Evolutionary conservation across 2,888 invertebrate genomes (phyloP).

Genomic region (Cheilosia vulpina): DNA sequence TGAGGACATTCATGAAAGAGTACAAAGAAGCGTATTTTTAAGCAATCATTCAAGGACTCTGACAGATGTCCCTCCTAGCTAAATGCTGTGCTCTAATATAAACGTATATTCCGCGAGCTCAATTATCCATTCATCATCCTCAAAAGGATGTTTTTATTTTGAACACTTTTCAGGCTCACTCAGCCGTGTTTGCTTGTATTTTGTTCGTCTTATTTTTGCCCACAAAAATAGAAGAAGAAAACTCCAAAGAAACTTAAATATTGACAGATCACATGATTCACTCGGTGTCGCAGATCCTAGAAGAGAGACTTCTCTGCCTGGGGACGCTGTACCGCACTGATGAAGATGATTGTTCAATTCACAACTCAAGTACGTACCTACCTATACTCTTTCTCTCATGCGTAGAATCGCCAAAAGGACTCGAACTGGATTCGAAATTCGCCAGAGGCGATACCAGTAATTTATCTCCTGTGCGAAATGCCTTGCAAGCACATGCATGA

Average conservation of each 20-base stretch:
- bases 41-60: constrained; percentile 56
- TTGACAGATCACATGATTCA: constrained; percentile 72
- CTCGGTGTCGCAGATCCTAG: constrained; percentile 21
- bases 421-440: constrained; percentile 54
- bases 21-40: constrained; percentile 5
- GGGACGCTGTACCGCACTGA: constrained; percentile 17
- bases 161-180: constrained; percentile 38
- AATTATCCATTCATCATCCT: constrained; percentile 72
- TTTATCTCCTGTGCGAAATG: constrained; percentile 44
- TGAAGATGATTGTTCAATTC: constrained; percentile 55
- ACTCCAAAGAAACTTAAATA: constrained; percentile 59
- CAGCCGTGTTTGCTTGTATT: constrained; percentile 35
- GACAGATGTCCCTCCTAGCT: constrained; percentile 60
- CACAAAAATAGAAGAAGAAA: constrained; percentile 9
- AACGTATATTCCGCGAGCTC: constrained; percentile 63
- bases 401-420: constrained; percentile 28
- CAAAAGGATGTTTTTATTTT: constrained; percentile 46
- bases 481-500: constrained; percentile 57
- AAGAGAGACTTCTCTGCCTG: constrained; percentile 8
- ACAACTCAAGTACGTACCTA: constrained; percentile 19
- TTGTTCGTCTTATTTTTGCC: neutral
- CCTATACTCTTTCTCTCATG: constrained; percentile 17
- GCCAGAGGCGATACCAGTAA: constrained; percentile 49
- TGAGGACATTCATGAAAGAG: neutral
- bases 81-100: constrained; percentile 12